A percentile compares a stretch with the other conserved stretches of the same genome.
These are phyloP conservation scores for Aphelenchoides bicaudatus DNA, from an alignment of 2,888 invertebrate species.

Conservation along the genomic window DNA sequence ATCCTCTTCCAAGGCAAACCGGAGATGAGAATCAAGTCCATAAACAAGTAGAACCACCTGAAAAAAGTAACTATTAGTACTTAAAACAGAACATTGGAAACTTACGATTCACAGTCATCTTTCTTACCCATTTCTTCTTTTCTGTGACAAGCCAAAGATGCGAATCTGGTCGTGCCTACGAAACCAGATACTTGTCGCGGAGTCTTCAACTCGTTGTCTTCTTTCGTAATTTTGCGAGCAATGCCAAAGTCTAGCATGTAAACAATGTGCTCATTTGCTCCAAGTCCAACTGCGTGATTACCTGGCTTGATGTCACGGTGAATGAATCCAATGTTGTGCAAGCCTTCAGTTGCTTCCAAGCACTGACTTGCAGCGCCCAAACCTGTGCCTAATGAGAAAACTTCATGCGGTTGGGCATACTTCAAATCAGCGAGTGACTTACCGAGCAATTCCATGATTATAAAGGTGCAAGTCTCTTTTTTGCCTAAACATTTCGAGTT, in stretches of 20 bases:
- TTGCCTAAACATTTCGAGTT: no score
- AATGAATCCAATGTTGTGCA: slow-evolving; percentile 41
- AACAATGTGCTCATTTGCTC: slow-evolving; percentile 7
- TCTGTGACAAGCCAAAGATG: slow-evolving; percentile 46
- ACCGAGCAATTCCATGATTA: slow-evolving; percentile 51
- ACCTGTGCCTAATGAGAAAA: slow-evolving; percentile 41
- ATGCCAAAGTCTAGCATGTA: slow-evolving; percentile 57
- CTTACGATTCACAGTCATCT: no score
- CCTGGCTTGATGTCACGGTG: slow-evolving; percentile 36
- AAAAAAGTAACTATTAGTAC: no score
- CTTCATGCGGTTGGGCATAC: slow-evolving; percentile 26
- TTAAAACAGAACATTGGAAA: no score
- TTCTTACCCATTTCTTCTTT: no score
- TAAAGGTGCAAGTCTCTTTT: slow-evolving; percentile 40
- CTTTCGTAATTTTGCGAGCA: slow-evolving; percentile 44
- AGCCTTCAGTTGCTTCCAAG: slow-evolving; percentile 49
- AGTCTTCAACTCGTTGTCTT: slow-evolving; percentile 33
- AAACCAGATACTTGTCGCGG: slow-evolving; percentile 29
- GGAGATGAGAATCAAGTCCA: no score
- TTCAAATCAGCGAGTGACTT: slow-evolving; percentile 45
- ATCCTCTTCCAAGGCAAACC: no score
- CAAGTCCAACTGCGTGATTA: slow-evolving; percentile 29
- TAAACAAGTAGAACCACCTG: no score
- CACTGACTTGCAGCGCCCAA: slow-evolving; percentile 44
- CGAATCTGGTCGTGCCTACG: slow-evolving; percentile 53